Percentiles rank a stretch among this genome's conserved stretches.
phyloP scores from a whole-genome alignment of 2,797 vertebrate species.

The Aulostomus chinensis region DNA sequence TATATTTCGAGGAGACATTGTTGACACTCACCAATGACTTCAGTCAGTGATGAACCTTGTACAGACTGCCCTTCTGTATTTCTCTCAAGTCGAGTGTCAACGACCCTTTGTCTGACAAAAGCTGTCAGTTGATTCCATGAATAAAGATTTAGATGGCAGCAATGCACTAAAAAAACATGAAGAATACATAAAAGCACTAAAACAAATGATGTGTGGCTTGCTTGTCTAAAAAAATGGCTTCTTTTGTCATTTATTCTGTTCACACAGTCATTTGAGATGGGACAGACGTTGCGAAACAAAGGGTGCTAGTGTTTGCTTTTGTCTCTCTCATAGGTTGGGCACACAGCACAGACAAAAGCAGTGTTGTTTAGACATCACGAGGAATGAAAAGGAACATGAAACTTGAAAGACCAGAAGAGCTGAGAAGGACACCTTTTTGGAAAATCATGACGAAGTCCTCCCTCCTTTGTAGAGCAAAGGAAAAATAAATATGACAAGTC shows the following conservation, averaged over 20 bases:
- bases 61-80: background rate
- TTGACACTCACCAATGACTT: background rate
- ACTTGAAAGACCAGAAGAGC: too few species aligned
- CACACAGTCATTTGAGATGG: background rate
- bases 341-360: conserved; percentile 8
- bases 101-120: conserved; percentile 23
- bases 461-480: background rate
- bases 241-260: background rate
- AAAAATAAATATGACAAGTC: conserved; percentile 1
- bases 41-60: background rate
- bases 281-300: too few species aligned
- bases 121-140: background rate
- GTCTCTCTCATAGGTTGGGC: too few species aligned
- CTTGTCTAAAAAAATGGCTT: conserved; percentile 1
- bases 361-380: background rate
- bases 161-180: background rate
- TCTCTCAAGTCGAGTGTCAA: background rate
- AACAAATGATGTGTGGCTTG: conserved; percentile 8
- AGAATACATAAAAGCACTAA: background rate
- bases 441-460: background rate
- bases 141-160: conserved; percentile 1
- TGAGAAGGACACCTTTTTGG: too few species aligned
- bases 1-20: background rate
- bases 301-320: too few species aligned
- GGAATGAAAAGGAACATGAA: background rate